These are phyloP conservation scores for Lochmaea capreae DNA, from an alignment of 2,888 invertebrate species.

Conservation along the genomic window DNA sequence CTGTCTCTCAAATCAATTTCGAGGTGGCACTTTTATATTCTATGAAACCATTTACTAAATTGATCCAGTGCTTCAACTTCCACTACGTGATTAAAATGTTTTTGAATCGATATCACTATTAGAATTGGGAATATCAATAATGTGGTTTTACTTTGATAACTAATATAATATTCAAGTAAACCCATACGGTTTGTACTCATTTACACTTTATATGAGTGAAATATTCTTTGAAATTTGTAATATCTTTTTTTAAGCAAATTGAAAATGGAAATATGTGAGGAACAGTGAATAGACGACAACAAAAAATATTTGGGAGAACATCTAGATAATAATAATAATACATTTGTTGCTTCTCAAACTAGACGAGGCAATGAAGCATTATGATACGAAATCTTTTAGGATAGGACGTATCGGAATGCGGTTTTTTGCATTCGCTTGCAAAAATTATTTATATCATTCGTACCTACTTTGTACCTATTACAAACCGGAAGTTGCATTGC, in stretches of 20 bases:
- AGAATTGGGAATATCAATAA: slow-evolving; percentile 31
- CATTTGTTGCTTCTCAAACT: too few relatives aligned
- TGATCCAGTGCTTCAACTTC: slow-evolving; percentile 53
- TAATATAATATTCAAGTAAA: too few relatives aligned
- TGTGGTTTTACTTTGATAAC: slow-evolving; percentile 10
- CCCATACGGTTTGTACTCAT: background rate
- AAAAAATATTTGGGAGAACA: too few relatives aligned
- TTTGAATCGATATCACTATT: slow-evolving; percentile 31
- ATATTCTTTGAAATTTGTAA: background rate
- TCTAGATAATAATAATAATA: too few relatives aligned
- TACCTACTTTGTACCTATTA: too few relatives aligned
- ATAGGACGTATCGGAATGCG: too few relatives aligned
- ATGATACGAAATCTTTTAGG: too few relatives aligned
- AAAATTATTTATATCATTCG: too few relatives aligned
- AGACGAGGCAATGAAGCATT: too few relatives aligned
- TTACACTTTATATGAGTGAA: background rate
- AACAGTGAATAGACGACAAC: too few relatives aligned
- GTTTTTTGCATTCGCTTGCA: too few relatives aligned
- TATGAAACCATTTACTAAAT: slow-evolving; percentile 61
- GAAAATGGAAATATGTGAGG: background rate
- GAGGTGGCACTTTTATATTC: slow-evolving; percentile 60
- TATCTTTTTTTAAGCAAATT: background rate
- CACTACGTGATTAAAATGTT: slow-evolving; percentile 46
- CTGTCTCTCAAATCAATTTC: slow-evolving; percentile 64
- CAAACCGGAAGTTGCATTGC: too few relatives aligned